phyloP scores from a whole-genome alignment of 2,888 invertebrate genomes.

The Incurvaria masculella region DNA sequence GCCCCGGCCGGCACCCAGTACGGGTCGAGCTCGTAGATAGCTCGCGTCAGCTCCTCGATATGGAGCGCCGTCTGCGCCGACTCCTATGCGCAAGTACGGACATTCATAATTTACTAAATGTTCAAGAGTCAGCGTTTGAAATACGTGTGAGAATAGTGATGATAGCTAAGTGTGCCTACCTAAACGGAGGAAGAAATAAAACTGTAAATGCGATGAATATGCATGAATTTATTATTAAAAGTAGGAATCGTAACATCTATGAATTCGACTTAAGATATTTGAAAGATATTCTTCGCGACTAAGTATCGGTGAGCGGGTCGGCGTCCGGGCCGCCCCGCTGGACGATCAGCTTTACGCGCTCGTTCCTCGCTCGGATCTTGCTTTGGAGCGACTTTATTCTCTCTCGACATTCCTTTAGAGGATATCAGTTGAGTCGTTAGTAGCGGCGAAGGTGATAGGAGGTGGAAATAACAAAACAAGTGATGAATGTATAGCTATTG shows the following conservation, averaged over 20 bases:
- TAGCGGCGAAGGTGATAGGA: conserved; percentile 34
- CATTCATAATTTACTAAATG: conserved; percentile 44
- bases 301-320: conserved; percentile 68
- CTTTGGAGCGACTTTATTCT: conserved; percentile 81
- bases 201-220: not conserved
- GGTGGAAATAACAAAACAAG: conserved; percentile 39
- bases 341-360: conserved; percentile 83
- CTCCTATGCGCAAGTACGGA: conserved; percentile 64
- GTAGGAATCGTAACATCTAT: conserved; percentile 16
- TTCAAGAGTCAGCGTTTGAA: not conserved
- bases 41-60: conserved; percentile 68
- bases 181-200: not conserved
- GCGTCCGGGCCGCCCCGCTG: conserved; percentile 85
- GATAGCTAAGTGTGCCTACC: not conserved
- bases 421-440: conserved; percentile 41
- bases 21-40: conserved; percentile 75
- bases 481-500: conserved; percentile 30
- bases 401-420: conserved; percentile 77
- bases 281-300: conserved; percentile 22
- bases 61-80: conserved; percentile 65
- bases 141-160: not conserved
- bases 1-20: conserved; percentile 58
- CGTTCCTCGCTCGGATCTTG: conserved; percentile 83
- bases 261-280: conserved; percentile 26
- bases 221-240: not conserved